Evolutionary conservation across 2,888 invertebrate species (phyloP).

Genomic region (Diachrysia chrysitis): DNA sequence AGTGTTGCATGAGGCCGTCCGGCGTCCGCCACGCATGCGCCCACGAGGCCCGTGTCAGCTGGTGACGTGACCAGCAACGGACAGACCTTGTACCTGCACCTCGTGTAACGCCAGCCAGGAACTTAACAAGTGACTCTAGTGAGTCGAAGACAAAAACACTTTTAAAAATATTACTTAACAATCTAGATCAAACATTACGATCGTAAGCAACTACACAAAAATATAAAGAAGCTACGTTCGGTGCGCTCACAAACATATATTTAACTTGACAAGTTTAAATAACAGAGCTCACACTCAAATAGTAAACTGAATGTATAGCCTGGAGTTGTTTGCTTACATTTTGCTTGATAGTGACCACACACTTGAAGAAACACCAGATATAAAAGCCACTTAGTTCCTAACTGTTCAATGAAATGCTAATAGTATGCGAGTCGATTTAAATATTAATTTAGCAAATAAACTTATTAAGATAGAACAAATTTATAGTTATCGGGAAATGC

Average conservation of each 20-base stretch:
- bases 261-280: conserved; percentile 32
- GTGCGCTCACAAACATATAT: conserved; percentile 31
- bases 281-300: conserved; percentile 37
- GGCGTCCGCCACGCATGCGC: conserved; percentile 16
- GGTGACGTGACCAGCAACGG: conserved; percentile 9
- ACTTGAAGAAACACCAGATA: conserved; percentile 47
- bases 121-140: neutral
- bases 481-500: conserved; percentile 10
- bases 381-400: conserved; percentile 49
- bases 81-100: neutral
- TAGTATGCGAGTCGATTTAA: conserved; percentile 43
- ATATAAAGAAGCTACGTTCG: conserved; percentile 26
- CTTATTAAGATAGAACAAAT: conserved; percentile 17
- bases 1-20: conserved; percentile 40
- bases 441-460: conserved; percentile 53
- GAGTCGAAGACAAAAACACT: neutral
- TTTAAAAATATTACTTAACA: neutral
- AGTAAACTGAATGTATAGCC: conserved; percentile 39
- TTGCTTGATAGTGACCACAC: conserved; percentile 49
- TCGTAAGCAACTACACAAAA: conserved; percentile 9
- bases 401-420: conserved; percentile 54
- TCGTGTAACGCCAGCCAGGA: conserved; percentile 4
- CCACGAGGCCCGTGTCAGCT: conserved; percentile 11
- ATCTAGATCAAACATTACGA: conserved; percentile 13
- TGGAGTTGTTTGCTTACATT: conserved; percentile 52